Evolutionary conservation across 2,888 invertebrate species (phyloP), one percentile per base, ranked within the genome.

Genomic region (Trichopria drosophilae): DNA sequence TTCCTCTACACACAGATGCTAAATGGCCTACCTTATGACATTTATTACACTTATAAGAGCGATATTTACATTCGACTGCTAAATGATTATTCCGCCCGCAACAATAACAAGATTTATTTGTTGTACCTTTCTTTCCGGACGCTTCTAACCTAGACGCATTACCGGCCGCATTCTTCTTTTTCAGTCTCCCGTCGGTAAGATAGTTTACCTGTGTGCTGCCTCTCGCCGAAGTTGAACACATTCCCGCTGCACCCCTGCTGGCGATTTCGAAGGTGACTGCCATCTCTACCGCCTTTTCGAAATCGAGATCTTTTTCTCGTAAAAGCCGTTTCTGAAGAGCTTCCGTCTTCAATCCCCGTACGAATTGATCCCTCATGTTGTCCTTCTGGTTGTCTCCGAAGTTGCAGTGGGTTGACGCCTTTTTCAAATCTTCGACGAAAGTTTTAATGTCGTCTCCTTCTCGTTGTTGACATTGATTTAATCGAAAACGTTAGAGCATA

Each of bases 391-490:
- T n/a, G 12, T 6, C 19, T 12, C 45, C 45, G 16, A 36, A 45
- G 7, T 37, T 37, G 15, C 29, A 45, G 10, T 45, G 20, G 3
- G 45, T 45, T 7, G 37, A 15, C 5, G 36, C 19, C 3, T 19
- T 37, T 18, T 28, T 45, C 16, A 39, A 20, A 15, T 28, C 26
- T 12, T 26, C 10, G 4, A 26, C 39, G n/a, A 34, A 7, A 4
- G 50, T 24, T 16, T 49, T 45, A 1, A 60, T 36, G 3, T 20
- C 36, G n/a, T 49, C 49, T 4, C 23, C 35, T 6, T 47, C 51
- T 12, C 26, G 29, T 31, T 61, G 61, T n/a, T 35, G 16, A n/a
- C 56, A 53, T 9, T 57, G 41, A 10, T 55, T 51, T 22, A 59
- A 61, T 7, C 43, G 44, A 16, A 49, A 53, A 3, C 54, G 51